phyloP scores from a whole-genome alignment of 2,113 vertebrate species.

The Campylomormyrus numenius region DNA sequence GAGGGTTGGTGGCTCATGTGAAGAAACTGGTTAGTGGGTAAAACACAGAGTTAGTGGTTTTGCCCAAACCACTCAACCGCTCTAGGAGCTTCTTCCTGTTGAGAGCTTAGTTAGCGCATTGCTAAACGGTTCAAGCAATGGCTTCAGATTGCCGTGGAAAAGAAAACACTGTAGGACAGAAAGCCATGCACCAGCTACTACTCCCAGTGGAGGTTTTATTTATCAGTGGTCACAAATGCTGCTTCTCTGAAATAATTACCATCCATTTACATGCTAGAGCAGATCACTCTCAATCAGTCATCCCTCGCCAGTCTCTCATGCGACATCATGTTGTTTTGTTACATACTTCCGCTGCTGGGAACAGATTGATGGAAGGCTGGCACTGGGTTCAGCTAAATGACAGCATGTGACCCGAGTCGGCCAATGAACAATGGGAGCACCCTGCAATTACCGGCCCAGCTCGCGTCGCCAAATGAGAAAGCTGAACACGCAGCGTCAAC shows the following conservation, averaged over 20 bases:
- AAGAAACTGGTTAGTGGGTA: neutral
- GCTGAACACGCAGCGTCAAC: neutral
- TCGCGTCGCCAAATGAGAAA: neutral
- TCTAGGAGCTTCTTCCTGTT: neutral
- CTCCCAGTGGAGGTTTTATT: neutral
- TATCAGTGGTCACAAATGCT: neutral
- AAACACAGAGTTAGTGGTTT: neutral
- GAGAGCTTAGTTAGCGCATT: neutral
- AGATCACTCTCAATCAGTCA: neutral
- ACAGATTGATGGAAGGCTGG: conserved; percentile 6
- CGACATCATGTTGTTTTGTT: neutral
- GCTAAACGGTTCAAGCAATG: neutral
- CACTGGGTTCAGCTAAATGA: conserved; percentile 16
- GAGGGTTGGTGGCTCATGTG: neutral
- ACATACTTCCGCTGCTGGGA: neutral
- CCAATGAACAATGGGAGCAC: neutral
- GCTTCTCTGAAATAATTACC: neutral
- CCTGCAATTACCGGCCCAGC: neutral
- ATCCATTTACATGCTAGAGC: conserved; percentile 1
- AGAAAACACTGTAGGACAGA: neutral
- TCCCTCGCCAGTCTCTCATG: neutral
- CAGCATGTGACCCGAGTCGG: conserved; percentile 18
- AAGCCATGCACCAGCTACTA: neutral
- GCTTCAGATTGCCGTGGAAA: neutral
- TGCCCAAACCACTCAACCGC: neutral